phyloP scores from a whole-genome alignment of 1,140 invertebrate species.

The Phthorimaea operculella region DNA sequence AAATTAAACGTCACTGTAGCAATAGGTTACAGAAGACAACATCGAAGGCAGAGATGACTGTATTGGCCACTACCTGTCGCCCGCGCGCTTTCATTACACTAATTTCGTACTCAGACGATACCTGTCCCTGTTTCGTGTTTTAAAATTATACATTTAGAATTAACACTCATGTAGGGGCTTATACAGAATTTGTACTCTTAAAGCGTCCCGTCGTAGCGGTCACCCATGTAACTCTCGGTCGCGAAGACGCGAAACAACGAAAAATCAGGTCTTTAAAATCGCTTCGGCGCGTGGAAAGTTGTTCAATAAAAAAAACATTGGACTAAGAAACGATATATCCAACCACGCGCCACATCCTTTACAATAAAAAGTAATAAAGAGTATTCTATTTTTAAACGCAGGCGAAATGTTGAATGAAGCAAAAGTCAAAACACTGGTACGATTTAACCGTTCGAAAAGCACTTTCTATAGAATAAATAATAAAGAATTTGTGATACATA shows the following conservation, averaged over 20 bases:
- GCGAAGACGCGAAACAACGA: slow-evolving; percentile 13
- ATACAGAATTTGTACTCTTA: slow-evolving; percentile 70
- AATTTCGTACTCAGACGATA: slow-evolving; percentile 38
- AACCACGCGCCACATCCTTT: neutral
- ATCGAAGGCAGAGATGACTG: slow-evolving; percentile 54
- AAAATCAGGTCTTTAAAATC: no score
- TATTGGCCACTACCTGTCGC: slow-evolving; percentile 33
- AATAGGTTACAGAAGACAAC: slow-evolving; percentile 61
- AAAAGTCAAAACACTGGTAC: slow-evolving; percentile 39
- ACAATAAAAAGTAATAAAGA: neutral
- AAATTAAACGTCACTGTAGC: slow-evolving; percentile 56
- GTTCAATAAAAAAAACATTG: no score
- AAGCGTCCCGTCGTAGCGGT: slow-evolving; percentile 55
- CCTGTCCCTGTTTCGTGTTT: slow-evolving; percentile 58
- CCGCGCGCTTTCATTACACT: slow-evolving; percentile 37
- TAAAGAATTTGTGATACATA: slow-evolving; percentile 44
- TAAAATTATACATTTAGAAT: slow-evolving; percentile 55
- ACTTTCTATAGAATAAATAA: slow-evolving; percentile 40
- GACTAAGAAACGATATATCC: slow-evolving; percentile 11
- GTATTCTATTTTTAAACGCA: neutral
- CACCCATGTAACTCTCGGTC: slow-evolving; percentile 30
- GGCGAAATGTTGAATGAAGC: slow-evolving; percentile 12
- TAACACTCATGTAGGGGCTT: slow-evolving; percentile 65
- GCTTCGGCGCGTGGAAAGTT: no score
- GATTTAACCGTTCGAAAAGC: slow-evolving; percentile 25